Evolutionary conservation across 2,113 vertebrate genomes (phyloP).

Genomic region (Nibea coibor): DNA sequence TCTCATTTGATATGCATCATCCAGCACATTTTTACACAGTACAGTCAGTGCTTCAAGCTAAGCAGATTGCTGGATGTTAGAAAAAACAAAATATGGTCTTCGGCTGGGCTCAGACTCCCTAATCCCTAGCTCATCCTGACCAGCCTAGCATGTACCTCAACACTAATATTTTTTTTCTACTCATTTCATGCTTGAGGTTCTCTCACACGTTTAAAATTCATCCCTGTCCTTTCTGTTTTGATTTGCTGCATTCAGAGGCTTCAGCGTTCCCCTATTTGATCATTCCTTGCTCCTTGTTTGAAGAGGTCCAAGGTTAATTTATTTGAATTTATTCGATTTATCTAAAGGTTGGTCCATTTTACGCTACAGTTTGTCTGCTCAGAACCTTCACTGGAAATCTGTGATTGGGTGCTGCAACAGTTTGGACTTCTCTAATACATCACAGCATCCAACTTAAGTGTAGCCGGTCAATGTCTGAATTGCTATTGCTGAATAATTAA

Average conservation of each 20-base stretch:
- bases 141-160: not conserved
- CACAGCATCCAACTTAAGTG: no score
- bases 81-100: not conserved
- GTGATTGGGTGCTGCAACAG: no score
- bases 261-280: not conserved
- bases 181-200: not conserved
- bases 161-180: not conserved
- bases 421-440: no score
- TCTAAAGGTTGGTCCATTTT: not conserved
- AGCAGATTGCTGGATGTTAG: not conserved
- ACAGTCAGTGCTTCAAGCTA: constrained; percentile 3
- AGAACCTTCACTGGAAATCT: no score
- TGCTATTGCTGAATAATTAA: no score
- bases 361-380: no score
- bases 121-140: not conserved
- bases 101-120: no score
- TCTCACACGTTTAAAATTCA: not conserved
- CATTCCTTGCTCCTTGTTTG: not conserved
- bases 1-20: constrained; percentile 13
- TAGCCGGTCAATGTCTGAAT: no score
- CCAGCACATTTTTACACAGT: not conserved
- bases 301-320: not conserved
- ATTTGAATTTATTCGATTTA: no score
- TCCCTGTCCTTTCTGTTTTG: not conserved
- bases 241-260: constrained; percentile 1